These are phyloP conservation scores for Speoplatyrhinus poulsoni DNA, from an alignment of 2,113 vertebrate species.

Conservation along the genomic window DNA sequence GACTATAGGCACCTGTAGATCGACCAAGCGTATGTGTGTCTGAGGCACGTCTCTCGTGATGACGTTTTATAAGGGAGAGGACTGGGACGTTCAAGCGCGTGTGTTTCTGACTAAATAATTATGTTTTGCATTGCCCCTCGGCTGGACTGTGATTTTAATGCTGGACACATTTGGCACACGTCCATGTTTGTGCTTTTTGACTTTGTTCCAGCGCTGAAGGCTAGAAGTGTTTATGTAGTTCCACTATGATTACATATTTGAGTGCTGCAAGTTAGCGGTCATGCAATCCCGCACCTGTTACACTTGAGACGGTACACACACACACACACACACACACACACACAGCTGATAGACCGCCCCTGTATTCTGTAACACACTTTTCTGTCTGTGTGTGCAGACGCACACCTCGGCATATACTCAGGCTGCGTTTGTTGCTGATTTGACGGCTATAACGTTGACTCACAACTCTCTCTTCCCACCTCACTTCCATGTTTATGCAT, in stretches of 20 bases:
- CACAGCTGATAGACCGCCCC: neutral
- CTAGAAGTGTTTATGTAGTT: conserved; percentile 35
- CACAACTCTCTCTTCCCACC: neutral
- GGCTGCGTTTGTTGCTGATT: neutral
- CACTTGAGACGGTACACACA: neutral
- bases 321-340: too few species aligned
- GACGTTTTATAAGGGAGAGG: conserved; percentile 38
- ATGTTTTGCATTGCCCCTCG: conserved; percentile 37
- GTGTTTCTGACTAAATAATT: conserved; percentile 37
- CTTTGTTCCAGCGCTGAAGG: conserved; percentile 22
- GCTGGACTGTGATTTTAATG: conserved; percentile 23
- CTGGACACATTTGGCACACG: conserved; percentile 16
- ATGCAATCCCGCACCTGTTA: neutral
- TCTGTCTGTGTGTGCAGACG: neutral
- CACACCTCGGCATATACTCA: neutral
- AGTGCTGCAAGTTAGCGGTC: conserved; percentile 5
- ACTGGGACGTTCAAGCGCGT: conserved; percentile 42
- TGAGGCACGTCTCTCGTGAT: conserved; percentile 37
- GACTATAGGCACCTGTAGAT: conserved; percentile 7
- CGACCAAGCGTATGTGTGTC: conserved; percentile 10
- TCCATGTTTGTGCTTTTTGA: conserved; percentile 29
- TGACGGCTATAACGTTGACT: neutral
- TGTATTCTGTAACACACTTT: neutral
- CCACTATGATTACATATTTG: conserved; percentile 27
- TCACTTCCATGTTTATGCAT: neutral